Evolutionary conservation across 1,140 invertebrate species (phyloP), one percentile per base, ranked within the genome.

Genomic region (Pinna nobilis): DNA sequence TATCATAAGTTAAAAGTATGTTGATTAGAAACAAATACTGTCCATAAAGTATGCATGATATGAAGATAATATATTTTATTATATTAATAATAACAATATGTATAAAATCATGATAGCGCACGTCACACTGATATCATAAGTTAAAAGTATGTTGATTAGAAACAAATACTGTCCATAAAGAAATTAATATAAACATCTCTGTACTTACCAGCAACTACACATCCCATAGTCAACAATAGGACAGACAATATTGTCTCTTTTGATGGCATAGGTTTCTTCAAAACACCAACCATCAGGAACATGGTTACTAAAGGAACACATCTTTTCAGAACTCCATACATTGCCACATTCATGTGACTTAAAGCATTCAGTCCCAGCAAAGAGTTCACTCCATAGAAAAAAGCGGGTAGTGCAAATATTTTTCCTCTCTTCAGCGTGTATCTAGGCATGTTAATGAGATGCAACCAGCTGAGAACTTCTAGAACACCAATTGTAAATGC

Each of bases 321-420:
- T 64, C 90, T 82, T 77, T 92, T 91, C 32, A 92, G 73, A 7
- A 91, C 89, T 9, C 89, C 89, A 82, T 91, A 92, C 89, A 91
- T 90, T 1, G 91, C 91, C 72, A 92, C 88, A 69, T 91, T 91
- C 88, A 92, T 91, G 30, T 90, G 88, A 72, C 87, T 86, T 11
- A 91, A 82, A 6, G 91, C 90, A 69, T 82, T 84, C 5, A 91
- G 82, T 39, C 89, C 87, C 25, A 91, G 78, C 5, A 90, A 84
- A 23, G 89, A 84, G 68, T 91, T 90, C 0, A 90, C 65, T 35
- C 88, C 88, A 82, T 90, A 91, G 60, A 90, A 90, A 6, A 90
- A 49, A 5, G 90, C 87, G 23, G 90, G 90, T 41, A 88, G 69
- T 0, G 87, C 63, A 78, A 91, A 90, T 9, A 78, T 73, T 55